phyloP scores from a whole-genome alignment of 2,797 vertebrate species.

The Chrosomus eos region DNA sequence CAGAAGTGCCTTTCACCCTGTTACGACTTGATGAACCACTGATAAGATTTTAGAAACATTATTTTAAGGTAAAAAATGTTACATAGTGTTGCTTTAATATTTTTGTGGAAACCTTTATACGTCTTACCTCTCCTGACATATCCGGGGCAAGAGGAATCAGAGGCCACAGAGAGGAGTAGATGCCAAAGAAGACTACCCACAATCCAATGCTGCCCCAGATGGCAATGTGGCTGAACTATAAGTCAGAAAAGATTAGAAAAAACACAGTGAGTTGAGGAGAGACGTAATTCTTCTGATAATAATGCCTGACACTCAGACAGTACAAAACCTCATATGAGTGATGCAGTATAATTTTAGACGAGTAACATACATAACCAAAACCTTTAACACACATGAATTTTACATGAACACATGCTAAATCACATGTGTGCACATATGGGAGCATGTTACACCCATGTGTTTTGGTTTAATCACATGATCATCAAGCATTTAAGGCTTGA shows the following conservation, averaged over 20 bases:
- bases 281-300: background rate
- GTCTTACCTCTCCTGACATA: slow-evolving; percentile 98
- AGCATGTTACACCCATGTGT: slow-evolving; percentile 25
- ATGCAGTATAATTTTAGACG: background rate
- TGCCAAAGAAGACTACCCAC: slow-evolving; percentile 96
- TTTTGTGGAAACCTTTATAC: background rate
- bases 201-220: slow-evolving; percentile 98
- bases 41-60: too few relatives aligned
- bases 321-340: slow-evolving; percentile 12
- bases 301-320: background rate
- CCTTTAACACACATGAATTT: background rate
- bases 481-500: slow-evolving; percentile 19
- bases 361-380: background rate
- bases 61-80: too few relatives aligned
- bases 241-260: slow-evolving; percentile 21
- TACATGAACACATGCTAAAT: slow-evolving; percentile 1
- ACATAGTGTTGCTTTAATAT: too few relatives aligned
- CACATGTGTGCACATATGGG: slow-evolving; percentile 23
- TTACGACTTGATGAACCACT: too few relatives aligned
- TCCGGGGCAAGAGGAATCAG: slow-evolving; percentile 93
- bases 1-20: too few relatives aligned
- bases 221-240: slow-evolving; percentile 96
- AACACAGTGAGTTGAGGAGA: background rate
- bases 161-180: slow-evolving; percentile 97
- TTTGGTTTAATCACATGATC: slow-evolving; percentile 34